Evolutionary conservation across 2,888 invertebrate genomes (phyloP).

Genomic region (Copidosoma aretas): DNA sequence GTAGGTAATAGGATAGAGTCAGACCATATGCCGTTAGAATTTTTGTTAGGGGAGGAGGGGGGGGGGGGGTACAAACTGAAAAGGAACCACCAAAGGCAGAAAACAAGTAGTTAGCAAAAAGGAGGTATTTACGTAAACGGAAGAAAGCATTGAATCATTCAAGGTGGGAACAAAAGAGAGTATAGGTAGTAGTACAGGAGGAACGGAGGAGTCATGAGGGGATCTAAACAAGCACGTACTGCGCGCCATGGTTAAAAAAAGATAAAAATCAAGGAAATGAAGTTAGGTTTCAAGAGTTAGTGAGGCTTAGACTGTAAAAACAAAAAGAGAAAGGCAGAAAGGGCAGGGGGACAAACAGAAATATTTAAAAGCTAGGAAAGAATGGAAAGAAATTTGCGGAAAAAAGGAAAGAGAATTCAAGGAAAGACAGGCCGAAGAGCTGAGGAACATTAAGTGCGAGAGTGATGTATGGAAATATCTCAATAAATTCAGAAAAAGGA

Average conservation of each 20-base stretch:
- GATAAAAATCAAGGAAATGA: neutral
- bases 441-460: neutral
- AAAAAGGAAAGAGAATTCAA: conserved; percentile 5
- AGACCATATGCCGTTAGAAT: no score
- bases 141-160: neutral
- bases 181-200: neutral
- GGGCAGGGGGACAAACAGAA: neutral
- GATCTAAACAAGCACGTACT: no score
- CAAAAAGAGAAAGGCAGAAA: conserved; percentile 23
- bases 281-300: conserved; percentile 12
- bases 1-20: no score
- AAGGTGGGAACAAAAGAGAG: neutral
- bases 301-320: conserved; percentile 9
- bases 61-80: conserved; percentile 19
- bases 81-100: conserved; percentile 23
- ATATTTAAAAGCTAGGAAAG: conserved; percentile 10
- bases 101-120: neutral
- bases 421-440: neutral
- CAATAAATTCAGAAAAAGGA: conserved; percentile 2
- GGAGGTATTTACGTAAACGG: neutral
- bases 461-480: conserved; percentile 3
- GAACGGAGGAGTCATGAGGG: neutral
- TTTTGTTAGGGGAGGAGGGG: no score
- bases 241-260: neutral
- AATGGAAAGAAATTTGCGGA: conserved; percentile 7